Conservation (phyloP, 2,113 vertebrate genomes). For the Carollia perspicillata region DNA sequence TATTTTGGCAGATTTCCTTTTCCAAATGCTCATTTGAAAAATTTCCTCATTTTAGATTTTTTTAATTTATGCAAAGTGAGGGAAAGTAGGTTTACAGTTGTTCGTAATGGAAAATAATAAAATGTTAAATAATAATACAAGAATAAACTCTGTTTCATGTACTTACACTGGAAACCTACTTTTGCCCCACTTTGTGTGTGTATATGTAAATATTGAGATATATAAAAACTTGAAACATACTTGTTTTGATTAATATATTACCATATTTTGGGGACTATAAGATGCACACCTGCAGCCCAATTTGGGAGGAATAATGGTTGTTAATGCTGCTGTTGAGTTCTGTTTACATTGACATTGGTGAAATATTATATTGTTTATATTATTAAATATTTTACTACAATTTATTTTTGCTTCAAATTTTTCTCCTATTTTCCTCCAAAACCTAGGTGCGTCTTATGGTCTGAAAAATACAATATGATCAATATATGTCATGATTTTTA, state of each 20-base stretch:
- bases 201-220: neutral
- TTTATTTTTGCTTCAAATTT: too few relatives aligned
- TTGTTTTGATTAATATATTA: constrained; percentile 29
- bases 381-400: too few relatives aligned
- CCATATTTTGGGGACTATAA: too few relatives aligned
- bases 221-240: neutral
- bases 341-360: too few relatives aligned
- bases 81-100: neutral
- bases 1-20: constrained; percentile 31
- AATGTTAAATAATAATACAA: neutral
- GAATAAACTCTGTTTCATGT: neutral
- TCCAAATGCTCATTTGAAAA: neutral
- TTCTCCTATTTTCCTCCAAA: too few relatives aligned
- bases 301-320: too few relatives aligned
- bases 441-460: too few relatives aligned
- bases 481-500: neutral
- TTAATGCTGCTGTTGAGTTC: too few relatives aligned
- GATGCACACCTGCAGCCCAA: too few relatives aligned
- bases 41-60: neutral
- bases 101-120: neutral
- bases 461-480: neutral
- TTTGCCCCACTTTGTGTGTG: neutral
- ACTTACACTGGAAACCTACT: neutral
- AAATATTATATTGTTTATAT: too few relatives aligned
- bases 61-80: neutral